Conservation (phyloP, 2,888 invertebrate genomes). For the Hirudinaria manillensis region DNA sequence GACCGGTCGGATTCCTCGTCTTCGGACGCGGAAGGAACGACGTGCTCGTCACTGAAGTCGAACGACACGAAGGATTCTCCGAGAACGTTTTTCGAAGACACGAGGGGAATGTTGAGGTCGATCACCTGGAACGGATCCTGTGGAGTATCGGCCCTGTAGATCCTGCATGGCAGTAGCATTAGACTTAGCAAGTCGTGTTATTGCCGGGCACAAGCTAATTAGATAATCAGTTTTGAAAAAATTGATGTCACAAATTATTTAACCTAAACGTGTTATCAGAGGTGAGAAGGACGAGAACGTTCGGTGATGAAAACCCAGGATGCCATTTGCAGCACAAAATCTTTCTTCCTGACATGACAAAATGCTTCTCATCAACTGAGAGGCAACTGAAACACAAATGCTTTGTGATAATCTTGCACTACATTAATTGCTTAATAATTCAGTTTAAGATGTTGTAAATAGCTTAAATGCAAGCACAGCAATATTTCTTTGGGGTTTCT, state of each 20-base stretch:
- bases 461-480: background rate
- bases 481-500: background rate
- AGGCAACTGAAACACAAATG: conserved; percentile 60
- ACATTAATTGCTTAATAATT: no score
- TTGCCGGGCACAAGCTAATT: background rate
- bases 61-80: conserved; percentile 83
- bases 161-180: conserved; percentile 43
- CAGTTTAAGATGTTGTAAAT: conserved; percentile 27
- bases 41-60: conserved; percentile 61
- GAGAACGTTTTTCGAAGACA: conserved; percentile 54
- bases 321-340: conserved; percentile 72
- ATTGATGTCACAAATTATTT: no score
- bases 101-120: conserved; percentile 24
- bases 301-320: conserved; percentile 70
- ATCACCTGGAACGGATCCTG: conserved; percentile 45
- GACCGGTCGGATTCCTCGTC: background rate
- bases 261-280: conserved; percentile 81
- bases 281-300: conserved; percentile 72
- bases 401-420: no score
- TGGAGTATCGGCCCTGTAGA: conserved; percentile 49
- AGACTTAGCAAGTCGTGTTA: no score
- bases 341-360: conserved; percentile 58
- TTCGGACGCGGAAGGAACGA: background rate
- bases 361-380: conserved; percentile 68
- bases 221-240: no score